Base-by-base conservation (phyloP, 2,888 invertebrate genomes). In the Pelosia muscerda region DNA sequence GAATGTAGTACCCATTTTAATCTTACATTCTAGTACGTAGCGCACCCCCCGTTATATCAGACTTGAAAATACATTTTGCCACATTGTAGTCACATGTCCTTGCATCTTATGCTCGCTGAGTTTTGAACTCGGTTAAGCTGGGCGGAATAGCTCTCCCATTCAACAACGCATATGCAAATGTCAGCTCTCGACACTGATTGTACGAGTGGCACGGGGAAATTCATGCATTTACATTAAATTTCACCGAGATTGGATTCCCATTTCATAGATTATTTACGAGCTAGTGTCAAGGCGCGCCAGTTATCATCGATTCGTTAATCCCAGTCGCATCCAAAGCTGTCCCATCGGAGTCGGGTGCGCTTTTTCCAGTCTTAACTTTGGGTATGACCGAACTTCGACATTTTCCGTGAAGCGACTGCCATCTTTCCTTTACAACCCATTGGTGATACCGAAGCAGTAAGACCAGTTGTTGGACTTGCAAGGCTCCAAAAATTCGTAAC, bases 141-240 rank as follows among this genome's bases (percentile, higher is more conserved):
- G 84, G 85, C 86, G 89, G 87, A 91, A 90, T 90, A 93, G 91
- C 91, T 92, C 90, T 92, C 91, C 92, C 88, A 92, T 93, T 94
- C 91, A 90, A 87, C 90, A 90, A 90, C 92, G 90, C 93, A 92
- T 94, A 94, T 94, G 94, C 94, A 94, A 94, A 94, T 94, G 92
- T 94, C 93, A 93, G 92, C 90, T 89, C 92, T 91, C 93, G 93
- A 93, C 94, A 92, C 93, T 94, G 93, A 95, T 94, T 94, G 92
- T 94, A 91, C 93, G 93, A 94, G 91, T 93, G 90, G 92, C 90
- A 89, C 88, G 86, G 88, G 90, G 90, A 92, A 93, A 94, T 93
- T 93, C 93, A 93, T 93, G 92, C 91, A 93, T 95, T 94, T 92
- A 94, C 94, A 94, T 94, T 93, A 94, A 92, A 93, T 94, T 93